phyloP scores from a whole-genome alignment of 2,888 invertebrate genomes.

The Bembecia ichneumoniformis region DNA sequence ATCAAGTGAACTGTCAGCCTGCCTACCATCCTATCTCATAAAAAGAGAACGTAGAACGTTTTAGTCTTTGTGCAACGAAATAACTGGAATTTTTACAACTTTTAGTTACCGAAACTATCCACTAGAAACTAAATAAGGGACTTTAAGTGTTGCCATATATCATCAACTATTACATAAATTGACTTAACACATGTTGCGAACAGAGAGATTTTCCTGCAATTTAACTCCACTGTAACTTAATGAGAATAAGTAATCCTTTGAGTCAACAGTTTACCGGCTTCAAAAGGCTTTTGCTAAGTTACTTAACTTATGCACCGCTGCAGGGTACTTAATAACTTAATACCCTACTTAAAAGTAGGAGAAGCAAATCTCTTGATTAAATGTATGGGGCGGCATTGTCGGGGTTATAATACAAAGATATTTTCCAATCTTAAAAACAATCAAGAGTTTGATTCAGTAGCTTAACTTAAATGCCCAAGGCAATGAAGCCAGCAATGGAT shows the following conservation, averaged over 20 bases:
- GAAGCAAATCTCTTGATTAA: neutral
- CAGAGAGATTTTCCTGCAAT: neutral
- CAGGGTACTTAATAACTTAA: neutral
- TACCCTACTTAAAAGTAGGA: neutral
- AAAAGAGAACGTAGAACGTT: too few species aligned
- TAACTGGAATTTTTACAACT: too few species aligned
- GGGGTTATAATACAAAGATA: too few species aligned
- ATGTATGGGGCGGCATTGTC: neutral
- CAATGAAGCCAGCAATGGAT: too few species aligned
- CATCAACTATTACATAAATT: neutral
- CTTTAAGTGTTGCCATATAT: neutral
- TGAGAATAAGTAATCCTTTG: constrained; percentile 15
- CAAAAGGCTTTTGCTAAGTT: constrained; percentile 21
- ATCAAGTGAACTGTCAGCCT: too few species aligned
- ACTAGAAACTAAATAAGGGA: neutral
- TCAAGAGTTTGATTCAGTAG: too few species aligned
- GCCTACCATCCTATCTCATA: too few species aligned
- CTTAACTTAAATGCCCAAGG: too few species aligned
- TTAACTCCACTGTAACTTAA: neutral
- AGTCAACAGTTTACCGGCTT: constrained; percentile 36
- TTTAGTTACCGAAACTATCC: too few species aligned
- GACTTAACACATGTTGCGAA: neutral
- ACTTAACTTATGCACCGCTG: constrained; percentile 20
- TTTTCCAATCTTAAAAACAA: too few species aligned
- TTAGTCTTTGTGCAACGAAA: too few species aligned